These are phyloP conservation scores for Lepus townsendii DNA, from an alignment of 2,797 vertebrate genomes.

Conservation along the genomic window DNA sequence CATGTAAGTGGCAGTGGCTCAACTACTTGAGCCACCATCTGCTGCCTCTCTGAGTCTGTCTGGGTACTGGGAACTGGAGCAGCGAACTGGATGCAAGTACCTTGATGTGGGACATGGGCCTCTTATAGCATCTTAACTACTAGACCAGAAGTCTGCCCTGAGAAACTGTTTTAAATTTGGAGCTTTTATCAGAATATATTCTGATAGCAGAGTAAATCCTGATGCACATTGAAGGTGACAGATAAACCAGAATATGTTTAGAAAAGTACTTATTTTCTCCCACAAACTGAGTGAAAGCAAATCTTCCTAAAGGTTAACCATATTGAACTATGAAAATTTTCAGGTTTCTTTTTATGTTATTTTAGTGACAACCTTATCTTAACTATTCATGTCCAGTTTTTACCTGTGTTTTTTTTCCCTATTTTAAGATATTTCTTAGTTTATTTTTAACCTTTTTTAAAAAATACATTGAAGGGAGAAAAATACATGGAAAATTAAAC, in stretches of 20 bases:
- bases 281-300: background rate
- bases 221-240: background rate
- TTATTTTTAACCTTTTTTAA: background rate
- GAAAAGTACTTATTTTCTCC: background rate
- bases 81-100: background rate
- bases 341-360: background rate
- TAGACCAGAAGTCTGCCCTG: too few species aligned
- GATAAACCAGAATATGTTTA: background rate
- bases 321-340: background rate
- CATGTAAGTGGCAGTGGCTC: too few species aligned
- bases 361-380: slow-evolving; percentile 37
- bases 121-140: too few species aligned
- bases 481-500: background rate
- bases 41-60: too few species aligned
- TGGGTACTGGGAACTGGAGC: background rate
- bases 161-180: background rate
- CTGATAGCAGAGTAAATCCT: background rate
- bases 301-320: background rate
- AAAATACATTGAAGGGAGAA: too few species aligned
- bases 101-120: too few species aligned
- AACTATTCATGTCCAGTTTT: background rate
- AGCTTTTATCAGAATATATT: slow-evolving; percentile 13
- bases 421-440: slow-evolving; percentile 1
- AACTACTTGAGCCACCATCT: too few species aligned
- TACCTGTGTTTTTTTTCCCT: background rate